phyloP scores from a whole-genome alignment of 2,888 invertebrate species.

The Drosophila anomelani region DNA sequence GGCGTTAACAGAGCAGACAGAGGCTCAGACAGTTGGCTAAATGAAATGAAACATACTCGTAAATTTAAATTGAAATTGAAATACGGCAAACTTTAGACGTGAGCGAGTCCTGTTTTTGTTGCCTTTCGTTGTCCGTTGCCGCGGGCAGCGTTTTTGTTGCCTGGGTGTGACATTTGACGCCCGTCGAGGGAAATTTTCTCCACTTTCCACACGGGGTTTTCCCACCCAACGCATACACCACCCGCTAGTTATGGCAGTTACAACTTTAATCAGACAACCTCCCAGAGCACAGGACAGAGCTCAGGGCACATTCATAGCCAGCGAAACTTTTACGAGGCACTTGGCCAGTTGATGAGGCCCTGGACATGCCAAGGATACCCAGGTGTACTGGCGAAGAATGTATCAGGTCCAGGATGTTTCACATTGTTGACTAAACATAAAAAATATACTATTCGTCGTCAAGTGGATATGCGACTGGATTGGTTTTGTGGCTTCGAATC shows the following conservation, averaged over 20 bases:
- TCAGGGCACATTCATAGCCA: conserved; percentile 11
- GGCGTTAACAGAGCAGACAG: conserved; percentile 51
- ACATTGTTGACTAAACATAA: conserved; percentile 80
- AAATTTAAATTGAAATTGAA: conserved; percentile 66
- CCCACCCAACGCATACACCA: conserved; percentile 5
- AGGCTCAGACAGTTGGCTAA: conserved; percentile 49
- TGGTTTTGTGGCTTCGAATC: background rate
- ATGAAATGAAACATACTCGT: conserved; percentile 67
- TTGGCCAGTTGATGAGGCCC: conserved; percentile 49
- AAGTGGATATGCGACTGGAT: background rate
- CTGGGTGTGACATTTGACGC: conserved; percentile 56
- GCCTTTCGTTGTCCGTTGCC: conserved; percentile 39
- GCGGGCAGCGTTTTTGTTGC: conserved; percentile 49
- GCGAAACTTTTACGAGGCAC: conserved; percentile 60
- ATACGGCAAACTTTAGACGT: conserved; percentile 48
- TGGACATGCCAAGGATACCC: conserved; percentile 25
- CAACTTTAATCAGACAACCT: conserved; percentile 63
- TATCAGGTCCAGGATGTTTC: conserved; percentile 53
- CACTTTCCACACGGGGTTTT: background rate
- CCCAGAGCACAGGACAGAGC: background rate
- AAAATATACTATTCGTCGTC: conserved; percentile 47
- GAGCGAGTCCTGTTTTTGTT: conserved; percentile 33
- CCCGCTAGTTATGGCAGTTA: conserved; percentile 48
- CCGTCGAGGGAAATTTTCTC: conserved; percentile 25
- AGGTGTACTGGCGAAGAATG: conserved; percentile 18